Conservation (phyloP, 2,888 invertebrate genomes). For the Rhyacophila evoluta region DNA sequence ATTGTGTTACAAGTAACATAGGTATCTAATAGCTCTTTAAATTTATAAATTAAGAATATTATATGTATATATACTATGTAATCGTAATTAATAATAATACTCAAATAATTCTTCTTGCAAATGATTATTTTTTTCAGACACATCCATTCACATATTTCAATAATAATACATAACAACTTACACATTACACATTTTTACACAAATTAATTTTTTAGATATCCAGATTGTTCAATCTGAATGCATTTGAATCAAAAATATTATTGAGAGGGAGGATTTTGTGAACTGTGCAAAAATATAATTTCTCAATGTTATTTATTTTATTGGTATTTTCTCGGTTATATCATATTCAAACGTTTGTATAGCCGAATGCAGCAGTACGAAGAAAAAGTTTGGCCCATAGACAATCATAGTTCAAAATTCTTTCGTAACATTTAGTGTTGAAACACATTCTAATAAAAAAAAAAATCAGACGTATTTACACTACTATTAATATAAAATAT, state of each 20-base stretch:
- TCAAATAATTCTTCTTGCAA: not conserved
- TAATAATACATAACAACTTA: not conserved
- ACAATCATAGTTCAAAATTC: no score
- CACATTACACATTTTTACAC: not conserved
- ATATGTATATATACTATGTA: not conserved
- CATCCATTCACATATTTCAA: slow-evolving; percentile 11
- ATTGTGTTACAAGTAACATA: slow-evolving; percentile 23
- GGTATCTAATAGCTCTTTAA: slow-evolving; percentile 29
- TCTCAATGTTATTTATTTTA: slow-evolving; percentile 3
- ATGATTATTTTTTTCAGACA: not conserved
- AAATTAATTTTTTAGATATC: not conserved
- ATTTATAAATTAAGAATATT: slow-evolving; percentile 3
- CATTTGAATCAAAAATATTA: not conserved
- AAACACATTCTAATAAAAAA: no score
- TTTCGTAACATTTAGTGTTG: no score
- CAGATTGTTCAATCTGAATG: not conserved
- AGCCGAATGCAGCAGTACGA: not conserved
- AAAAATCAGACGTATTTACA: no score
- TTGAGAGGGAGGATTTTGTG: slow-evolving; percentile 12
- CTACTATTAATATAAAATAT: no score
- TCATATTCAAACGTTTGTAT: not conserved
- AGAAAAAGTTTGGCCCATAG: no score
- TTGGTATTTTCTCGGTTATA: not conserved
- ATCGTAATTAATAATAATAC: slow-evolving; percentile 22
- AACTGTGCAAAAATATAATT: slow-evolving; percentile 22